Evolutionary conservation across 2,113 vertebrate species (phyloP).

Genomic region (Limnothrissa miodon): DNA sequence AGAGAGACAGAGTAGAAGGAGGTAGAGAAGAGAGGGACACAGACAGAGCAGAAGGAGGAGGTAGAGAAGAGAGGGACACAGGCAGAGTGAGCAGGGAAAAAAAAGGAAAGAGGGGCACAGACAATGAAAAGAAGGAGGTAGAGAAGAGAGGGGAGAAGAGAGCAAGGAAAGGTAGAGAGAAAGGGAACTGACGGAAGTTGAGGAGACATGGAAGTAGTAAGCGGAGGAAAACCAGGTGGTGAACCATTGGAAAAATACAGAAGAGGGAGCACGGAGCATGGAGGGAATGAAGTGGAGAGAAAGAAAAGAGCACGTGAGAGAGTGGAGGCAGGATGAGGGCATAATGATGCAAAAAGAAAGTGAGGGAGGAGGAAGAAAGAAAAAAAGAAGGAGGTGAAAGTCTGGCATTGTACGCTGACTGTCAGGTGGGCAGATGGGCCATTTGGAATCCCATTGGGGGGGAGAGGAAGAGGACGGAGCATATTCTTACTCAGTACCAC

Average conservation of each 20-base stretch:
- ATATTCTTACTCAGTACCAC: too few relatives aligned
- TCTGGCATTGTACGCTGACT: too few relatives aligned
- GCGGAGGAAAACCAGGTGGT: neutral
- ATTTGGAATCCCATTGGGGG: too few relatives aligned
- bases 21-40: neutral
- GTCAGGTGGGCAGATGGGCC: too few relatives aligned
- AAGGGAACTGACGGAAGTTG: neutral
- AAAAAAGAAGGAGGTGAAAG: neutral
- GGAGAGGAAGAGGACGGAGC: too few relatives aligned
- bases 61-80: too few relatives aligned
- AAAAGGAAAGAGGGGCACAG: conserved; percentile 24
- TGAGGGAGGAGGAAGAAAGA: neutral
- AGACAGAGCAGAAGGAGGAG: too few relatives aligned
- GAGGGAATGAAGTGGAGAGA: neutral
- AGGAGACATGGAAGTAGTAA: neutral
- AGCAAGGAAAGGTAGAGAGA: neutral
- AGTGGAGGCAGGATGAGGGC: neutral
- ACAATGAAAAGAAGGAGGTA: neutral
- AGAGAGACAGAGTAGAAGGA: conserved; percentile 12
- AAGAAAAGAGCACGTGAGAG: neutral
- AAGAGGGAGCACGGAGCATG: too few relatives aligned
- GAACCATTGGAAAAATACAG: too few relatives aligned
- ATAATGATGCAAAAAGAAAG: neutral
- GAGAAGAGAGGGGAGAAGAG: neutral
- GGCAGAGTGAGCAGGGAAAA: too few relatives aligned